Evolutionary conservation across 2,888 invertebrate genomes (phyloP).

Genomic region (Trissonchulus latispiculum): DNA sequence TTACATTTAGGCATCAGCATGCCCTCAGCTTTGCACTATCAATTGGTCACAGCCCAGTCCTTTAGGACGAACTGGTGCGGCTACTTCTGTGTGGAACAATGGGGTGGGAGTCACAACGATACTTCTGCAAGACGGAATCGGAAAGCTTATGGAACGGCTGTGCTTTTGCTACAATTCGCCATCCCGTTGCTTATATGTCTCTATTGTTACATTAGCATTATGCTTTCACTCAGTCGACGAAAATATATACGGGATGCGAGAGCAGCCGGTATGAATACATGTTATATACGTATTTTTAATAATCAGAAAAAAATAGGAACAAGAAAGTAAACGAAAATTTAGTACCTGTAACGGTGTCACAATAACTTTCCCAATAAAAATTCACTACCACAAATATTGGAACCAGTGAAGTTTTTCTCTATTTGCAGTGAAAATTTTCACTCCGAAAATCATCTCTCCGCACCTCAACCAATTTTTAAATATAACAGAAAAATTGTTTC

Average conservation of each 20-base stretch:
- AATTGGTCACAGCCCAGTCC: background rate
- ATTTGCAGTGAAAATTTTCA: no score
- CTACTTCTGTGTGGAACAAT: background rate
- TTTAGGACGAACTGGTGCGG: background rate
- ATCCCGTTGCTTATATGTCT: slow-evolving; percentile 86
- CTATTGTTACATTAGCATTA: slow-evolving; percentile 80
- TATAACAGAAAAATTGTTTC: no score
- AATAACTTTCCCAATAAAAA: no score
- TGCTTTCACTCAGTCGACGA: background rate
- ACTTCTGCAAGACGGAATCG: background rate
- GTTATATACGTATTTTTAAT: background rate
- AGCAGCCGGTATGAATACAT: background rate
- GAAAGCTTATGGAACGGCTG: slow-evolving; percentile 64
- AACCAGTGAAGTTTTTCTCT: no score
- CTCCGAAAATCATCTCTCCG: no score
- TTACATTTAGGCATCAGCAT: background rate
- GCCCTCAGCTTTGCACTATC: background rate
- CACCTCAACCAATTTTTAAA: no score
- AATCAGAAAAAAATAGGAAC: background rate
- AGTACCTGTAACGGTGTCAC: no score
- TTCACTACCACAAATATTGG: no score
- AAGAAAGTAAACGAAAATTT: no score
- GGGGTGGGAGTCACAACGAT: background rate
- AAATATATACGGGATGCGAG: background rate
- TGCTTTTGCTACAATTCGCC: slow-evolving; percentile 80